Percentiles rank a stretch among this genome's conserved stretches.
Conservation (phyloP, 1,140 invertebrate genomes). For the Potamilus streckersoni region DNA sequence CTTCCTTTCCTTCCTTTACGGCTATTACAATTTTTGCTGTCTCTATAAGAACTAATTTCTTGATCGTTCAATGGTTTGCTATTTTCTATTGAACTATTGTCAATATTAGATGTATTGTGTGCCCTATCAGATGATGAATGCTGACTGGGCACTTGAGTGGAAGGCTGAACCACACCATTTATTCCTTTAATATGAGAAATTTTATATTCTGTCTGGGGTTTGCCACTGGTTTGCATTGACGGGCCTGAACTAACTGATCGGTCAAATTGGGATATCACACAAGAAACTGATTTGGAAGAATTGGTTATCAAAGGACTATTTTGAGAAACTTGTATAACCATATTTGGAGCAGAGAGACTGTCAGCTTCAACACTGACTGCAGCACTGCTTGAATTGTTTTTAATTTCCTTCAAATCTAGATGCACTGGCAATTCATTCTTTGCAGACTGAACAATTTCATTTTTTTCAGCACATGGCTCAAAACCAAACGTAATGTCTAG, state of each 20-base stretch:
- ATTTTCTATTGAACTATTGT: neutral
- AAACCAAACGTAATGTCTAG: constrained; percentile 54
- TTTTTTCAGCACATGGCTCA: constrained; percentile 29
- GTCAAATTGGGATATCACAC: too few species aligned
- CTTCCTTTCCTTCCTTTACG: neutral
- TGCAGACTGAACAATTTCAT: constrained; percentile 4
- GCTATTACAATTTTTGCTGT: constrained; percentile 9
- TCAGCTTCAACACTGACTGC: constrained; percentile 9
- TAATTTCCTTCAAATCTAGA: constrained; percentile 8
- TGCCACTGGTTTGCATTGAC: too few species aligned
- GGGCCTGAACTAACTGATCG: too few species aligned
- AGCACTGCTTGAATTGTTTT: constrained; percentile 3
- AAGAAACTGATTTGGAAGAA: too few species aligned
- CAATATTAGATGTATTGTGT: neutral
- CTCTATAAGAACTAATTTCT: neutral
- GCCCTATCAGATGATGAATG: too few species aligned
- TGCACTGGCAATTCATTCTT: neutral
- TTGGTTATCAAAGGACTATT: constrained; percentile 1
- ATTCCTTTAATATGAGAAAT: too few species aligned
- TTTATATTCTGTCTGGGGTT: too few species aligned
- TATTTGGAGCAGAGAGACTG: constrained; percentile 10
- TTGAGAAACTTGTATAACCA: constrained; percentile 20
- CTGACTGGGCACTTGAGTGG: too few species aligned
- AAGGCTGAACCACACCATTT: too few species aligned
- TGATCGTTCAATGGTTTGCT: neutral